Evolutionary conservation across 2,113 vertebrate species (phyloP), one percentile per base, ranked within the genome.

Genomic region (Oostethus manadensis): DNA sequence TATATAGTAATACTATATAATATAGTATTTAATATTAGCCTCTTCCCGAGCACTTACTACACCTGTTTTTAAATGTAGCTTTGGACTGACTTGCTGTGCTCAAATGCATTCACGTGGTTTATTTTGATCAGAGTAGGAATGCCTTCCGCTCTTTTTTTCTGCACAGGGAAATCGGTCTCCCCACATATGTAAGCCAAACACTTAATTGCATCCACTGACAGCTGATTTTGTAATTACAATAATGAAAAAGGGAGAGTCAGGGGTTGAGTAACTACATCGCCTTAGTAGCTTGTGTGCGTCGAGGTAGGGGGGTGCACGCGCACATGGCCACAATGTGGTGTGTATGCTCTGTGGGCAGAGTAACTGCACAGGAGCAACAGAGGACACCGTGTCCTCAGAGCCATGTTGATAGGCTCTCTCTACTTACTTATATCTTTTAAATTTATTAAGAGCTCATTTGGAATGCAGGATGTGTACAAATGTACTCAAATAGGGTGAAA

Each of bases 171-270:
- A 60, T 33, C 60, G 76, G 79, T 79, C 61, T 61, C 56, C 57
- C 56, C 65, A 71, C 75, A 73, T 80, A 10, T 42, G 64, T 66
- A 66, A 73, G 60, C 64, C 33, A 56, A 73, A 76, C 63, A 67
- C 77, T 80, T 80, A 43, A 60, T 80, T 78, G 61, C 54, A 67
- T 62, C 45, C 29, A 38, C 53, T 78, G 74, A 77, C 74, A 84
- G 66, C 67, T 71, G 62, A 80, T 81, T 81, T 71, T 57, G 74
- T 80, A 79, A 87, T 84, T 81, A 80, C 82, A 61, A 83, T 83
- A 51, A 88, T 87, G 80, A 80, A 82, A 84, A 77, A 35, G 14
- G 14, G 8, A 26, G 56, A 42, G 38, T 42, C 38, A 13, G 48
- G 7, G 33, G 18, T n/a, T 7, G 11, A 13, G 17, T 46, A 70